Evolutionary conservation across 2,797 vertebrate genomes (phyloP).

Genomic region (Staurois parvus): DNA sequence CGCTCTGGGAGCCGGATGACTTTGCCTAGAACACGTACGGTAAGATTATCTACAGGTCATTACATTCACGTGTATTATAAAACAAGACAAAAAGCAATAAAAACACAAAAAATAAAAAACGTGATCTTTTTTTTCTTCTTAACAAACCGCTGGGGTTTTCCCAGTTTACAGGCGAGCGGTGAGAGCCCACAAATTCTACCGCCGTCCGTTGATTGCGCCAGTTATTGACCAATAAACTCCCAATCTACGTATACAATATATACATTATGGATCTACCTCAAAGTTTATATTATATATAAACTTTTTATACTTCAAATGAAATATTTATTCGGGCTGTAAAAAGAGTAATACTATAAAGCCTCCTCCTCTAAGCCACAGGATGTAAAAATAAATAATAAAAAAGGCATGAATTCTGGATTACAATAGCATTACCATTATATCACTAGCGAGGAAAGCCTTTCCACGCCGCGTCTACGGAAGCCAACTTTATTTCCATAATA

Average conservation of each 20-base stretch:
- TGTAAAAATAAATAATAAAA: conserved; percentile 53
- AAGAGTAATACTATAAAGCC: conserved; percentile 50
- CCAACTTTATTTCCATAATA: conserved; percentile 56
- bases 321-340: conserved; percentile 58
- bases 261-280: conserved; percentile 58
- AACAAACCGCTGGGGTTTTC: background rate
- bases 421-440: conserved; percentile 48
- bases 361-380: conserved; percentile 13
- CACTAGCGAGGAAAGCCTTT: conserved; percentile 36
- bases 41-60: too few relatives aligned
- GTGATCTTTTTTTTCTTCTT: background rate
- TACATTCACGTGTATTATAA: too few relatives aligned
- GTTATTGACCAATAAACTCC: conserved; percentile 54
- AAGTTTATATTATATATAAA: conserved; percentile 59
- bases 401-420: conserved; percentile 41
- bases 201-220: conserved; percentile 21
- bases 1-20: too few relatives aligned
- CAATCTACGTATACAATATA: conserved; percentile 55
- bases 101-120: too few relatives aligned
- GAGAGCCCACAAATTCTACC: conserved; percentile 35
- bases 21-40: too few relatives aligned
- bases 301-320: conserved; percentile 57
- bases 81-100: too few relatives aligned
- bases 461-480: conserved; percentile 42
- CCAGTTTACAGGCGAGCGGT: conserved; percentile 3